Evolutionary conservation across 2,113 vertebrate genomes (phyloP).

Genomic region (Periophthalmodon schlosseri): DNA sequence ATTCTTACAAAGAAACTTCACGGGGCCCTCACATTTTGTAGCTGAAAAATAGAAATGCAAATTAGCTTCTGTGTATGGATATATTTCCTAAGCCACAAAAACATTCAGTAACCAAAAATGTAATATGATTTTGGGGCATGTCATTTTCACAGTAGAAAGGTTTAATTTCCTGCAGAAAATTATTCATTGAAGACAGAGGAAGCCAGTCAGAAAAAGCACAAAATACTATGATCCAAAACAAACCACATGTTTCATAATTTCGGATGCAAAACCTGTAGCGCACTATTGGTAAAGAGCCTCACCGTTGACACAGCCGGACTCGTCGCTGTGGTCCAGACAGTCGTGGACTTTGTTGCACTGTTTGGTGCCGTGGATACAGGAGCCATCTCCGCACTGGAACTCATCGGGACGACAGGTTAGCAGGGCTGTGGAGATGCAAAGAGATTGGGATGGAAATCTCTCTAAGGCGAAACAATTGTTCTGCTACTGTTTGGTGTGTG

Average conservation of each 20-base stretch:
- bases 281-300: constrained; percentile 25
- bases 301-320: constrained; percentile 91
- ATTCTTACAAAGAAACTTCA: constrained; percentile 94
- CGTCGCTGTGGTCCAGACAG: constrained; percentile 90
- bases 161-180: constrained; percentile 44
- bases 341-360: constrained; percentile 90
- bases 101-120: background rate
- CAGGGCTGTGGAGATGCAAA: constrained; percentile 73
- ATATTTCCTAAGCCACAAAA: background rate
- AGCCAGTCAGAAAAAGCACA: constrained; percentile 2
- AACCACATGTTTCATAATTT: background rate
- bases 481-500: background rate
- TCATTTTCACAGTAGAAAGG: constrained; percentile 21
- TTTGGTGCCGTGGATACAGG: constrained; percentile 88
- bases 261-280: background rate
- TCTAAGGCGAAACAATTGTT: background rate
- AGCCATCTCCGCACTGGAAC: constrained; percentile 91
- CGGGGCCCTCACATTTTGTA: constrained; percentile 88
- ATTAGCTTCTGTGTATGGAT: background rate
- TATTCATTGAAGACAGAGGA: constrained; percentile 29
- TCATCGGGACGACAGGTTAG: constrained; percentile 89
- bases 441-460: background rate
- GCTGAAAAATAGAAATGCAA: constrained; percentile 60
- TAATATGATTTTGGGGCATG: constrained; percentile 3
- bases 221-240: constrained; percentile 12